Conservation (phyloP, 2,888 invertebrate species). For the Chrysolina haemoptera region DNA sequence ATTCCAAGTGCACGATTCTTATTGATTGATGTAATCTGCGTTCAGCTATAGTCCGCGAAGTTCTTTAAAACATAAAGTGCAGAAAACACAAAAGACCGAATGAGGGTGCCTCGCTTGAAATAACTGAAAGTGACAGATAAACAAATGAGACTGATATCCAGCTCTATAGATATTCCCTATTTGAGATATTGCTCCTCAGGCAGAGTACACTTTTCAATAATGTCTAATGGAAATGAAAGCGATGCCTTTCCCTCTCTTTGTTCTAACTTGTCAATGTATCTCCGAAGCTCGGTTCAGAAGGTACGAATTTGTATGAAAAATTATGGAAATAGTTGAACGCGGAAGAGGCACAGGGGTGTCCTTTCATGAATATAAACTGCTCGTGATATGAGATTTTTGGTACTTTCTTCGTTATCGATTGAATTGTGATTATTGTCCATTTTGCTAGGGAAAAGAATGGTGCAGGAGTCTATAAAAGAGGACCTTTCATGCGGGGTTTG, state of each 20-base stretch:
- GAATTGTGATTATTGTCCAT: background rate
- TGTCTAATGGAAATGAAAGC: slow-evolving; percentile 67
- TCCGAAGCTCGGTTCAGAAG: slow-evolving; percentile 21
- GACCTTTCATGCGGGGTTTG: no score
- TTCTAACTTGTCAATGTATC: slow-evolving; percentile 48
- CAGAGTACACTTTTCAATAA: slow-evolving; percentile 68
- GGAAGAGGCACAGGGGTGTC: slow-evolving; percentile 3
- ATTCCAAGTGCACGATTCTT: slow-evolving; percentile 3
- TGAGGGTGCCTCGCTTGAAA: slow-evolving; percentile 47
- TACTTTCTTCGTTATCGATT: background rate
- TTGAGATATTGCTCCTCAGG: slow-evolving; percentile 67
- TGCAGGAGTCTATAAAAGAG: no score
- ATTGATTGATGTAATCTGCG: slow-evolving; percentile 39
- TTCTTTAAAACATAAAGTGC: slow-evolving; percentile 32
- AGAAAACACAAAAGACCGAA: slow-evolving; percentile 35
- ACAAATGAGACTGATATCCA: slow-evolving; percentile 69
- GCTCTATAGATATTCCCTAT: slow-evolving; percentile 67
- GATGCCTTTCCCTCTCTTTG: slow-evolving; percentile 46
- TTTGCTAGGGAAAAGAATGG: no score
- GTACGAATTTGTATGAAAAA: slow-evolving; percentile 25
- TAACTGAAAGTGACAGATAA: slow-evolving; percentile 69
- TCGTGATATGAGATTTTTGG: background rate
- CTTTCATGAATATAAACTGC: slow-evolving; percentile 2
- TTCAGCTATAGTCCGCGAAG: slow-evolving; percentile 35
- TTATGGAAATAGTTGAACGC: slow-evolving; percentile 1